Base-by-base conservation (phyloP, 2,113 vertebrate species). In the Zosterops japonicus region DNA sequence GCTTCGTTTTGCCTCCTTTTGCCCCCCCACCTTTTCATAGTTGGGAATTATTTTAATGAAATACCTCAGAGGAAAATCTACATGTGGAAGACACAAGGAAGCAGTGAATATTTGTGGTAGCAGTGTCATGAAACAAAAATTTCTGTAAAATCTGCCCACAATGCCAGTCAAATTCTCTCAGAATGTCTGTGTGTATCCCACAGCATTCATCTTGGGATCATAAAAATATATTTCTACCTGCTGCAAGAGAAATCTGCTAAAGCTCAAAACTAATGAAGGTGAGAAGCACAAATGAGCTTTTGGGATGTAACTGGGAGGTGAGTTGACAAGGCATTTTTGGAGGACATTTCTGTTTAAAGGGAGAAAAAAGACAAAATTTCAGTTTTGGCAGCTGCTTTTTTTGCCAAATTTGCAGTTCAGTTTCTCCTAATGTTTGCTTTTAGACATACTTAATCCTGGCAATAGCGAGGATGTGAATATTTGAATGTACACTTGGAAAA, bases 141-240 rank as follows among this genome's bases (percentile, higher is more conserved):
- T 91, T 93, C 60, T 86, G 28, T 60, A 60, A 95, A 83, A 94
- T 70, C 46, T 95, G 68, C 42, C 60, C 81, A n/a, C 29, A 61
- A 11, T 4, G 8, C 41, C 69, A 86, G 77, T 76, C 79, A 93
- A 87, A 71, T 90, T 78, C 70, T 83, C 64, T 47, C 67, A 60
- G 27, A 56, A 78, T 35, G 36, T 64, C 52, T 82, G 23, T n/a
- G 4, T 79, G 27, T 79, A 36, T 78, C 36, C 70, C 77, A 93
- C 21, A 23, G 39, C 75, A 29, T 44, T 72, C 39, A 70, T 90
- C 29, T 67, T 36, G n/a, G 42, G 36, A 36, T 82, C 35, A 63
- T 20, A 83, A 68, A 68, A 83, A 17, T 17, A 55, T 19, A 35
- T 68, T 87, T 70, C 50, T 83, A 75, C 11, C 55, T 14, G 11